phyloP scores from a whole-genome alignment of 2,888 invertebrate species.

The Camponotus fellah region DNA sequence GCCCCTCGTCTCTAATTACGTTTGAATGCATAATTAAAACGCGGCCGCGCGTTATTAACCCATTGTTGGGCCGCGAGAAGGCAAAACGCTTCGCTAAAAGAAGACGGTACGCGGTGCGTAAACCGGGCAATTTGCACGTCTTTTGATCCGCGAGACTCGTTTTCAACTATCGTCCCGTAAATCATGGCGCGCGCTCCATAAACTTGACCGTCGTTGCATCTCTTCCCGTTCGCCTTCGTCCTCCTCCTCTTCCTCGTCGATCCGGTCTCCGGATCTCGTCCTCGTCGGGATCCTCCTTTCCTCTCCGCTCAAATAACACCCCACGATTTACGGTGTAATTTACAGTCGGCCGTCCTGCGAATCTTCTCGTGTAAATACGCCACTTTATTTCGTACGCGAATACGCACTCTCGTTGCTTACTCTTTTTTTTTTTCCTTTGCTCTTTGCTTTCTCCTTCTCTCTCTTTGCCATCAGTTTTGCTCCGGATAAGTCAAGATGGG shows the following conservation, averaged over 20 bases:
- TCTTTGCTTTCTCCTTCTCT: background rate
- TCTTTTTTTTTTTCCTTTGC: slow-evolving; percentile 1
- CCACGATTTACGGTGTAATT: slow-evolving; percentile 71
- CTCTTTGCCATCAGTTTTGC: slow-evolving; percentile 4
- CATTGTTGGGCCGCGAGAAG: slow-evolving; percentile 59
- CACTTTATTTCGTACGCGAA: slow-evolving; percentile 68
- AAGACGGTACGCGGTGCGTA: slow-evolving; percentile 14
- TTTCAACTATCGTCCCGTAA: slow-evolving; percentile 76
- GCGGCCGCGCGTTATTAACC: slow-evolving; percentile 63
- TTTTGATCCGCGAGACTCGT: slow-evolving; percentile 72
- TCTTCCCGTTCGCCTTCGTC: slow-evolving; percentile 20
- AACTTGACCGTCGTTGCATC: slow-evolving; percentile 60
- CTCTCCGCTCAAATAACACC: slow-evolving; percentile 68
- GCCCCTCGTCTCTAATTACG: slow-evolving; percentile 45
- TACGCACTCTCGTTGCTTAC: slow-evolving; percentile 21
- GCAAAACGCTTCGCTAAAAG: background rate
- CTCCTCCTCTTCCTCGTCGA: background rate
- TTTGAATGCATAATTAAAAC: slow-evolving; percentile 55
- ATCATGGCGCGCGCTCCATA: slow-evolving; percentile 73
- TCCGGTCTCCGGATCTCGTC: slow-evolving; percentile 12
- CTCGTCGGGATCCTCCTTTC: slow-evolving; percentile 30
- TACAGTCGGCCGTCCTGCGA: slow-evolving; percentile 65
- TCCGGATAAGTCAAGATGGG: slow-evolving; percentile 46
- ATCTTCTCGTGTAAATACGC: slow-evolving; percentile 71
- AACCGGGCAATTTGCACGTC: slow-evolving; percentile 70